Evolutionary conservation across 2,113 vertebrate species (phyloP).

Genomic region (Triplophysa tibetana): DNA sequence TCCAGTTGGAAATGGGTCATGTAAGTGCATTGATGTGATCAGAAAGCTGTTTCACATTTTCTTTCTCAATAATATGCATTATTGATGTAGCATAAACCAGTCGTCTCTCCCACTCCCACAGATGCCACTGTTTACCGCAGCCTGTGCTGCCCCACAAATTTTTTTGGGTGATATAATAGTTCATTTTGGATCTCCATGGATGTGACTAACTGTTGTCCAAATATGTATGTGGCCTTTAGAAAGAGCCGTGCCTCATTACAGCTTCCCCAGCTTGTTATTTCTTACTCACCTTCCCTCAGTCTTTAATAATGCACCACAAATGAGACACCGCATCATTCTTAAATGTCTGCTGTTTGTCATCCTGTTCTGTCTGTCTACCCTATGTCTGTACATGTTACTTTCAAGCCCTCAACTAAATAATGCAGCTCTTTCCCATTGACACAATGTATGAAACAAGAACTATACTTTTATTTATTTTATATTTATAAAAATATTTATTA

Average conservation of each 20-base stretch:
- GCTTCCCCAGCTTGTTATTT: slow-evolving; percentile 45
- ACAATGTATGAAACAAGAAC: too few species aligned
- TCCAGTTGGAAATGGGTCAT: background rate
- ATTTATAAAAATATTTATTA: too few species aligned
- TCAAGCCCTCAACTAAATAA: slow-evolving; percentile 17
- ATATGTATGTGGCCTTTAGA: slow-evolving; percentile 26
- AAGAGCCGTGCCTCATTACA: slow-evolving; percentile 43
- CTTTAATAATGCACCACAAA: slow-evolving; percentile 55
- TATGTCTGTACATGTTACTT: background rate
- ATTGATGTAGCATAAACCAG: background rate
- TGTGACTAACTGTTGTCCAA: slow-evolving; percentile 38
- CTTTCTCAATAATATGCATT: background rate
- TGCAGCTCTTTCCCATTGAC: background rate
- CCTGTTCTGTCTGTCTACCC: slow-evolving; percentile 6
- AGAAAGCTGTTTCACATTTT: slow-evolving; percentile 1
- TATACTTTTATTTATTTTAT: too few species aligned
- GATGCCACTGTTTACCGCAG: slow-evolving; percentile 14
- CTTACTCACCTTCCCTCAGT: slow-evolving; percentile 12
- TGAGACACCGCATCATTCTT: slow-evolving; percentile 24
- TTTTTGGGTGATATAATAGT: slow-evolving; percentile 31
- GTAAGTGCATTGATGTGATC: slow-evolving; percentile 2
- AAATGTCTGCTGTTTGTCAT: slow-evolving; percentile 48
- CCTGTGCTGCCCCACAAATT: slow-evolving; percentile 14
- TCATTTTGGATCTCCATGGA: slow-evolving; percentile 40
- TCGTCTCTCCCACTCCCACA: slow-evolving; percentile 1